Evolutionary conservation across 2,888 invertebrate species (phyloP).

Genomic region (Epinotia ramella): DNA sequence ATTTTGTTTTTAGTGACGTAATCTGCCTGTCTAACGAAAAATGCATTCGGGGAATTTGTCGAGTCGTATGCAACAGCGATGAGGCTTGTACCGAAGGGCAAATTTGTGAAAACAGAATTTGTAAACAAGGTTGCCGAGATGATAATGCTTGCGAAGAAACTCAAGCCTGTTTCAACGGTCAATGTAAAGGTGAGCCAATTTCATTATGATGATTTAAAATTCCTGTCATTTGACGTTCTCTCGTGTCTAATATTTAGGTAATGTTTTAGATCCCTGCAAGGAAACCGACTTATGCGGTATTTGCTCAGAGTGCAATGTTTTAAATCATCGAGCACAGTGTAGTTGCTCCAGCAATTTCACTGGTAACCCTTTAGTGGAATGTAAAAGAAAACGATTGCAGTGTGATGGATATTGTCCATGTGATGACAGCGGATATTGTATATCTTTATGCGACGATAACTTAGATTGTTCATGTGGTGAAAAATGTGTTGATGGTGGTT

Average conservation of each 20-base stretch:
- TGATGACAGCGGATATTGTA: constrained; percentile 92
- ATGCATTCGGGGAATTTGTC: constrained; percentile 93
- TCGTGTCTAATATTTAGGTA: constrained; percentile 3
- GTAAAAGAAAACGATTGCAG: constrained; percentile 88
- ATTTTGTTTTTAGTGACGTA: constrained; percentile 86
- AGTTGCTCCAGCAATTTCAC: constrained; percentile 92
- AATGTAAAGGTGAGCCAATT: constrained; percentile 88
- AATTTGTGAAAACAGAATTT: constrained; percentile 94
- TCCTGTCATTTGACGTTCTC: background rate
- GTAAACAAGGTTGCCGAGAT: constrained; percentile 94
- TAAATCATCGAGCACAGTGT: constrained; percentile 94
- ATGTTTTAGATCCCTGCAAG: constrained; percentile 90
- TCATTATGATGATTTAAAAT: background rate
- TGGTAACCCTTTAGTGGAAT: constrained; percentile 93
- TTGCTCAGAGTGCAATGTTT: constrained; percentile 93
- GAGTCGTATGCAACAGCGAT: constrained; percentile 94
- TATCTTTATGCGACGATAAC: constrained; percentile 87
- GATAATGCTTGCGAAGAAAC: constrained; percentile 91
- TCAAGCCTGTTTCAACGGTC: constrained; percentile 92
- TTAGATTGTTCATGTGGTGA: constrained; percentile 93
- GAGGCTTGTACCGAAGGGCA: constrained; percentile 91
- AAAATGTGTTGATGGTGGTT: constrained; percentile 89
- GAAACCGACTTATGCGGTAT: constrained; percentile 90
- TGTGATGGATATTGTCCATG: constrained; percentile 93
- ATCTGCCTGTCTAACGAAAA: constrained; percentile 94